Conservation (phyloP, 37 sponge, comb jelly and placozoan genomes). For the Amphimedon queenslandica region DNA sequence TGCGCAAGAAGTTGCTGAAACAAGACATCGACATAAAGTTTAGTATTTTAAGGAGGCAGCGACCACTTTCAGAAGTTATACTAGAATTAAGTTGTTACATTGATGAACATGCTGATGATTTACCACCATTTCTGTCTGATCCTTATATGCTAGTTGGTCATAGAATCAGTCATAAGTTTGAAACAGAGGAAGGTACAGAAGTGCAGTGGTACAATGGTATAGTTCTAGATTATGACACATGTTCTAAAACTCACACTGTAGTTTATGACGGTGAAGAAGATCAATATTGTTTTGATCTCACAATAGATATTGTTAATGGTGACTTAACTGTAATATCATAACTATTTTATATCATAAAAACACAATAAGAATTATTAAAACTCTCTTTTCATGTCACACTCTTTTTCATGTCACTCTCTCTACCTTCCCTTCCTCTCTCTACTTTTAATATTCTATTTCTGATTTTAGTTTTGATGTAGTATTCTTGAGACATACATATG, state of each 20-base stretch:
- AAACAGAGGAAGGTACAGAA: neutral
- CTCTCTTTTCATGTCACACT: no score
- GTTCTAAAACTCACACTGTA: slow-evolving; percentile 26
- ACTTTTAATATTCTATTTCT: no score
- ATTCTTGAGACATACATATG: no score
- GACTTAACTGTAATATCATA: neutral
- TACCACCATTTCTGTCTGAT: neutral
- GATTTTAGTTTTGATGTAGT: no score
- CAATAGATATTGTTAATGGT: slow-evolving; percentile 5
- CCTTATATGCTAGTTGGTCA: slow-evolving; percentile 3
- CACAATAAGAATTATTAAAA: no score
- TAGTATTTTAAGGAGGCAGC: slow-evolving; percentile 8
- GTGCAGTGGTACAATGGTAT: slow-evolving; percentile 8
- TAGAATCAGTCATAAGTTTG: slow-evolving; percentile 9
- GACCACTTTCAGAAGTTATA: slow-evolving; percentile 19
- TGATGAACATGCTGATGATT: neutral
- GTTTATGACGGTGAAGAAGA: slow-evolving; percentile 29
- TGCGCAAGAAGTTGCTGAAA: slow-evolving; percentile 20
- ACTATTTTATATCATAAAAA: no score
- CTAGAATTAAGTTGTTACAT: slow-evolving; percentile 9
- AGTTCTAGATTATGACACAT: slow-evolving; percentile 16
- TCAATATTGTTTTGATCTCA: slow-evolving; percentile 15
- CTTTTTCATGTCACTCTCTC: no score
- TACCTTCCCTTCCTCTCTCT: neutral
- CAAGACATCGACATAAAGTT: slow-evolving; percentile 32